A percentile compares a stretch with the other conserved stretches of the same genome.
phyloP scores from a whole-genome alignment of 2,113 vertebrate species.

The Seriola rivoliana region DNA sequence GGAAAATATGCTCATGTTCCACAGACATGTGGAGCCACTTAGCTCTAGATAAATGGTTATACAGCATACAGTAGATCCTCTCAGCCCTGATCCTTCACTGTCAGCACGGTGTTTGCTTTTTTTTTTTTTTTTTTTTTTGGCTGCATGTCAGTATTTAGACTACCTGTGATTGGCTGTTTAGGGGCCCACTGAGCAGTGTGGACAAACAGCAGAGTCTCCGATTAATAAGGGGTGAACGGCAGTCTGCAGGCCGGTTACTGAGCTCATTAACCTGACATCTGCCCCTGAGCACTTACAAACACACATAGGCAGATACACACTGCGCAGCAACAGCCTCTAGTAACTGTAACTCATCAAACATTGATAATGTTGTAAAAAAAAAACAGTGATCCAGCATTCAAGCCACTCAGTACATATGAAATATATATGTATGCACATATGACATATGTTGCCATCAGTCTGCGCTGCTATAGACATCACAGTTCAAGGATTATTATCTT shows the following conservation, averaged over 20 bases:
- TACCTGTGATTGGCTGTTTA: constrained; percentile 58
- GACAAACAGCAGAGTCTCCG: constrained; percentile 56
- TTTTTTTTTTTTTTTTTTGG: constrained; percentile 13
- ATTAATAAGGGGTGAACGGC: constrained; percentile 70
- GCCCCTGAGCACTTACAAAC: constrained; percentile 12
- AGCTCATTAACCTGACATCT: constrained; percentile 70
- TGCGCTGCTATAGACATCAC: background rate
- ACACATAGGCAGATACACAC: constrained; percentile 12
- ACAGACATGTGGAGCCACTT: constrained; percentile 1
- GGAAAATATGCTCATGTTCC: constrained; percentile 9
- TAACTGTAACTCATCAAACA: constrained; percentile 19
- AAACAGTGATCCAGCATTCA: background rate
- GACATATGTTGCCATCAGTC: background rate
- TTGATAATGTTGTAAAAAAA: background rate
- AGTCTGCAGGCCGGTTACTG: constrained; percentile 64
- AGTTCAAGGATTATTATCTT: background rate
- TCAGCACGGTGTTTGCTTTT: constrained; percentile 29
- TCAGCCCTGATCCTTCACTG: background rate
- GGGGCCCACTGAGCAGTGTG: constrained; percentile 47
- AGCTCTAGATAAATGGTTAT: constrained; percentile 18
- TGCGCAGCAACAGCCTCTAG: constrained; percentile 7
- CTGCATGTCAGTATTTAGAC: constrained; percentile 51
- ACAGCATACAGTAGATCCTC: constrained; percentile 11
- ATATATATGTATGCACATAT: background rate
- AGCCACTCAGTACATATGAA: background rate